A percentile compares a stretch with the other conserved stretches of the same genome.
phyloP scores from a whole-genome alignment of 37 sponge, comb jelly and placozoan species.

The Halichondria panicea region DNA sequence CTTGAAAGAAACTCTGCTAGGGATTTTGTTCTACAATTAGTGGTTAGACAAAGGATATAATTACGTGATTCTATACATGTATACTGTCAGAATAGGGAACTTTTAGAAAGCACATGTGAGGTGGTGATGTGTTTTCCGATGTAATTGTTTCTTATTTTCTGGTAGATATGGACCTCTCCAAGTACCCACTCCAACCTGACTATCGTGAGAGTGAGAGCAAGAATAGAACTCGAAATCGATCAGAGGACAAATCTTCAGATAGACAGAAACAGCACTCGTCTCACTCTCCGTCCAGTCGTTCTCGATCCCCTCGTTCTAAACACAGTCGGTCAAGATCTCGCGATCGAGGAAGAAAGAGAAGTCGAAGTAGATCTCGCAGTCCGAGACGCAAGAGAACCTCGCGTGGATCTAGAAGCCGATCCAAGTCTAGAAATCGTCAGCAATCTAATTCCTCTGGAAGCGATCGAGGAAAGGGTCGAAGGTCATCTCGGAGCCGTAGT shows the following conservation, averaged over 20 bases:
- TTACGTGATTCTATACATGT: no score
- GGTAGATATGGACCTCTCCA: conserved; percentile 9
- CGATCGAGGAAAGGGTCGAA: background rate
- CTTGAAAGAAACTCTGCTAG: no score
- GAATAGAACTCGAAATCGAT: background rate
- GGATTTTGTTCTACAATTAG: no score
- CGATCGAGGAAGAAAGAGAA: background rate
- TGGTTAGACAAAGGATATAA: no score
- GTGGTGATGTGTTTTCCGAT: no score
- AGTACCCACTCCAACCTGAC: conserved; percentile 1
- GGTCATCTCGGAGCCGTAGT: conserved; percentile 6
- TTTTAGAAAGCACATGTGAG: no score
- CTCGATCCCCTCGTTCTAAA: conserved; percentile 5
- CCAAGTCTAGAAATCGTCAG: conserved; percentile 19
- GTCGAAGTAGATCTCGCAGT: background rate
- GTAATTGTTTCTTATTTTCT: no score
- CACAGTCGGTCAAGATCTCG: conserved; percentile 10
- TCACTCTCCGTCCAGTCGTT: conserved; percentile 2
- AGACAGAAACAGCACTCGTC: background rate
- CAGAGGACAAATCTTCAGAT: background rate
- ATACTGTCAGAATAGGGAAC: no score
- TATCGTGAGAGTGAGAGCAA: background rate
- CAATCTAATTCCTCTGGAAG: background rate
- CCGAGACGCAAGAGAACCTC: background rate
- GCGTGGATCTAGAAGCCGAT: conserved; percentile 10